A percentile compares a stretch with the other conserved stretches of the same genome.
These are phyloP conservation scores for Crypturellus undulatus DNA, from an alignment of 2,113 vertebrate genomes.

Conservation along the genomic window DNA sequence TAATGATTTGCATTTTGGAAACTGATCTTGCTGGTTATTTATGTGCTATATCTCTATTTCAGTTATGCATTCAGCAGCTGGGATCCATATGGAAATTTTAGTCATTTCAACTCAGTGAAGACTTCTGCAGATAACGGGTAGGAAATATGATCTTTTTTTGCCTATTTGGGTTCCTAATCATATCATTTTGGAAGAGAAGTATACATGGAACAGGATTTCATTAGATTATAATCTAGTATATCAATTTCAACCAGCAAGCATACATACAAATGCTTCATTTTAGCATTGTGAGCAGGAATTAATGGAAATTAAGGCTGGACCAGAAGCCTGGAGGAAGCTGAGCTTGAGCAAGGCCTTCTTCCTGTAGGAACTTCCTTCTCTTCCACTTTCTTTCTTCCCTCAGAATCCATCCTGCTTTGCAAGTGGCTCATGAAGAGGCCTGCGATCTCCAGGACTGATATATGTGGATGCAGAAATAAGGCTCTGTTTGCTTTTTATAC, in stretches of 20 bases:
- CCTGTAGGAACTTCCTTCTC: background rate
- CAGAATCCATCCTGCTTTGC: background rate
- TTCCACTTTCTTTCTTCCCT: background rate
- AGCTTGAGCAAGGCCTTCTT: background rate
- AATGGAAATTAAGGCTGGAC: background rate
- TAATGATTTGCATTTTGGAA: slow-evolving; percentile 63
- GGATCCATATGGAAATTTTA: slow-evolving; percentile 57
- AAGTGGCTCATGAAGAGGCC: background rate
- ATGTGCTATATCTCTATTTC: slow-evolving; percentile 52
- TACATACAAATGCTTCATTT: background rate
- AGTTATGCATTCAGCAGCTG: slow-evolving; percentile 68
- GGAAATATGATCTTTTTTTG: background rate
- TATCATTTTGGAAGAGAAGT: background rate
- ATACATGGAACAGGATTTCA: background rate
- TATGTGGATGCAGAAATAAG: accelerated
- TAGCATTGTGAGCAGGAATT: background rate
- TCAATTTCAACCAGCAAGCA: background rate
- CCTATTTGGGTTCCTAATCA: background rate
- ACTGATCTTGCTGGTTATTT: slow-evolving; percentile 48
- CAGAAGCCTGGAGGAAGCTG: background rate
- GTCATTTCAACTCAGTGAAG: slow-evolving; percentile 22
- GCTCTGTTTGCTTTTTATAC: background rate
- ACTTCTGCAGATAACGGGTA: slow-evolving; percentile 58
- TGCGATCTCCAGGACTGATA: background rate
- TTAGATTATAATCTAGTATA: background rate